These are phyloP conservation scores for Oryzias woworae DNA, from an alignment of 2,113 vertebrate species.

Conservation along the genomic window DNA sequence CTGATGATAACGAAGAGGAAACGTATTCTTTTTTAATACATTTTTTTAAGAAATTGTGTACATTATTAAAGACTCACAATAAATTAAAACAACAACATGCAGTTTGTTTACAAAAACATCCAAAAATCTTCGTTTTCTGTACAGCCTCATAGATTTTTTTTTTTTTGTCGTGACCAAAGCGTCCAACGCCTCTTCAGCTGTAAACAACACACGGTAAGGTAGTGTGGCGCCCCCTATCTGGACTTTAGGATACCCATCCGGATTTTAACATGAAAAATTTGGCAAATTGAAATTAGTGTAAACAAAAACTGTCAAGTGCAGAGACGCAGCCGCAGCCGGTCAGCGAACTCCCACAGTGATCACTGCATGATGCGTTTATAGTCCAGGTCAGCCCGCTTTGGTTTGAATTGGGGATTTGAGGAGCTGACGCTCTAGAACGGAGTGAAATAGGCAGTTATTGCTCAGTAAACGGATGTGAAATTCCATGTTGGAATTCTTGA, in stretches of 20 bases:
- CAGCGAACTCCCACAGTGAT: slow-evolving; percentile 30
- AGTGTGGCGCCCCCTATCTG: no score
- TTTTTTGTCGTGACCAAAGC: neutral
- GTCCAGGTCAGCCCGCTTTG: slow-evolving; percentile 44
- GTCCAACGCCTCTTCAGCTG: no score
- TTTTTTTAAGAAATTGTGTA: slow-evolving; percentile 90
- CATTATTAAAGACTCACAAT: slow-evolving; percentile 89
- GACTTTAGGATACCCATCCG: no score
- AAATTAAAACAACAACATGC: slow-evolving; percentile 93
- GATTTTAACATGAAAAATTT: slow-evolving; percentile 34
- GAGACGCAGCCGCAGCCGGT: slow-evolving; percentile 33
- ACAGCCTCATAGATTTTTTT: slow-evolving; percentile 78
- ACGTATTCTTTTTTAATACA: slow-evolving; percentile 62
- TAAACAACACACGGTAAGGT: no score
- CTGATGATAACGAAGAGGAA: neutral
- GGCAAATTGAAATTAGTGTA: slow-evolving; percentile 60
- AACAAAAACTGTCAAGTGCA: slow-evolving; percentile 56
- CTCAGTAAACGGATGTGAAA: slow-evolving; percentile 33
- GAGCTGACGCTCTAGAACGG: slow-evolving; percentile 27
- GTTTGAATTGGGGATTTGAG: slow-evolving; percentile 39
- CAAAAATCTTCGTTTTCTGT: slow-evolving; percentile 79
- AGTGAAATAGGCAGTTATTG: slow-evolving; percentile 53
- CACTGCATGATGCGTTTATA: slow-evolving; percentile 40
- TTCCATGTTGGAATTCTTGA: neutral
- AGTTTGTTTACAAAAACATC: slow-evolving; percentile 88